Conservation (phyloP, 2,113 vertebrate species). For the Microcebus griseorufus region DNA sequence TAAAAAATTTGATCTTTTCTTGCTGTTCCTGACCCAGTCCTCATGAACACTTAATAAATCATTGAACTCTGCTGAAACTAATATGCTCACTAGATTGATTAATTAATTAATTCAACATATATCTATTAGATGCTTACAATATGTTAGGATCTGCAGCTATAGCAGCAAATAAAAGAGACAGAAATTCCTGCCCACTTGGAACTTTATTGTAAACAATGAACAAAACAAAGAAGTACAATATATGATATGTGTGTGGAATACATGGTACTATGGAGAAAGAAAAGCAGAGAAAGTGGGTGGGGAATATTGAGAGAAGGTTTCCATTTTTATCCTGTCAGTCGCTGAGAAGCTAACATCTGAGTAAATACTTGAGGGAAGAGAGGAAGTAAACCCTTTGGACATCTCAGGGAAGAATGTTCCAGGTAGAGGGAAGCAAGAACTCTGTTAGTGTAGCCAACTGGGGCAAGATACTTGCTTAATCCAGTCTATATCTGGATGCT, state of each 20-base stretch:
- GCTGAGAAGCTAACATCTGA: not conserved
- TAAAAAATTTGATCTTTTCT: not conserved
- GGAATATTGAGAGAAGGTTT: not conserved
- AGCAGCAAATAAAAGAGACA: not conserved
- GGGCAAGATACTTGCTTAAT: not conserved
- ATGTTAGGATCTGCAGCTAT: not conserved
- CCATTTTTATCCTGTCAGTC: not conserved
- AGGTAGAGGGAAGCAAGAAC: not conserved
- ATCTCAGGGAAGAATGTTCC: not conserved
- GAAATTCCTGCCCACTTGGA: not conserved
- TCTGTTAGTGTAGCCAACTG: too few species aligned
- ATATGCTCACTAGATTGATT: not conserved
- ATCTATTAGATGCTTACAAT: not conserved
- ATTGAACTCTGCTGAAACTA: slow-evolving; percentile 27
- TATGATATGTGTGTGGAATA: not conserved
- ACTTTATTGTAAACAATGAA: not conserved
- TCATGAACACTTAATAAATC: not conserved
- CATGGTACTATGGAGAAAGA: not conserved
- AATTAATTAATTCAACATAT: not conserved
- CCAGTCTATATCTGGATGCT: not conserved
- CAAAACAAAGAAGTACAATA: not conserved
- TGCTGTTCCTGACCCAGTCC: not conserved
- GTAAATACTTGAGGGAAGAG: not conserved
- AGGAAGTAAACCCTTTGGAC: not conserved
- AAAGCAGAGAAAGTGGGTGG: not conserved